phyloP scores from a whole-genome alignment of 1,140 invertebrate species.

The Pseudomyrmex sp. region DNA sequence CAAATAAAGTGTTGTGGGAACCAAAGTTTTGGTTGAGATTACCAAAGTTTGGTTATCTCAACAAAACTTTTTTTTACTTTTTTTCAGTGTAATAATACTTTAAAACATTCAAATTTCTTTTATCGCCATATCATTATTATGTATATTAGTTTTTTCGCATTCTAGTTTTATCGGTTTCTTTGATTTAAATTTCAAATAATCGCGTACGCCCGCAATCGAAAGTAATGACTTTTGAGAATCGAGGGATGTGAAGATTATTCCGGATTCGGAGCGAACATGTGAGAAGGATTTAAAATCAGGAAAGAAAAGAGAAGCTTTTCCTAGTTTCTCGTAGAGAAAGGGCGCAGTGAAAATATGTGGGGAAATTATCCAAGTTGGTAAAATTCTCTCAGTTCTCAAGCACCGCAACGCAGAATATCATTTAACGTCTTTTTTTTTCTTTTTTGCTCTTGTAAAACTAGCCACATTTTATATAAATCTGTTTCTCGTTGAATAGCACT shows the following conservation, averaged over 20 bases:
- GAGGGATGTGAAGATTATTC: not conserved
- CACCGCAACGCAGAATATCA: not conserved
- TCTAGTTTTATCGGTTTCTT: not conserved
- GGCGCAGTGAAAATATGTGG: slow-evolving; percentile 16
- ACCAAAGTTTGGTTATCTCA: too few species aligned
- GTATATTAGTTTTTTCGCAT: not conserved
- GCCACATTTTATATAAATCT: slow-evolving; percentile 17
- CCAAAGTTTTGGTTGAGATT: too few species aligned
- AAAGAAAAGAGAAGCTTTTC: slow-evolving; percentile 28
- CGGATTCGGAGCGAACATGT: not conserved
- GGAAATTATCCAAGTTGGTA: slow-evolving; percentile 36
- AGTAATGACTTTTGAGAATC: slow-evolving; percentile 11
- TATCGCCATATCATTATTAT: not conserved
- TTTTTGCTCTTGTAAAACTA: slow-evolving; percentile 1
- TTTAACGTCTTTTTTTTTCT: slow-evolving; percentile 2
- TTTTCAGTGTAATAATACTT: too few species aligned
- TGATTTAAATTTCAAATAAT: not conserved
- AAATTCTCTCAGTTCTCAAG: slow-evolving; percentile 42
- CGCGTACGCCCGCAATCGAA: not conserved
- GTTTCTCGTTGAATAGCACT: not conserved
- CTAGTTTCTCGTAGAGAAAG: slow-evolving; percentile 28
- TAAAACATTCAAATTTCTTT: not conserved
- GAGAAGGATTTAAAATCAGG: slow-evolving; percentile 30
- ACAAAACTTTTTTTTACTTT: too few species aligned
- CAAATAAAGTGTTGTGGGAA: too few species aligned